A percentile compares a stretch with the other conserved stretches of the same genome.
phyloP scores from a whole-genome alignment of 2,888 invertebrate species.

The Tipula confusa region DNA sequence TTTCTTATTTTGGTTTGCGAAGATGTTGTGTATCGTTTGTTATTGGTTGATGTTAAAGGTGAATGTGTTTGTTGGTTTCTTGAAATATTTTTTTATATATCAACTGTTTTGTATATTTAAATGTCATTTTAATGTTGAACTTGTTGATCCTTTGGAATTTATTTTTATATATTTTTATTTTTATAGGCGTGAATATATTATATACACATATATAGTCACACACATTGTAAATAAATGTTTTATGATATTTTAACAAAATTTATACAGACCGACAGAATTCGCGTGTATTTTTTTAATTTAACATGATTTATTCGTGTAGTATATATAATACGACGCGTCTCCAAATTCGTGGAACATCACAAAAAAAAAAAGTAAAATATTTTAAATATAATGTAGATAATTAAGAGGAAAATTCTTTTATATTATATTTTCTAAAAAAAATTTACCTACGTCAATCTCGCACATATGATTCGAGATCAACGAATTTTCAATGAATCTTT shows the following conservation, averaged over 20 bases:
- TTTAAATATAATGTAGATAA: background rate
- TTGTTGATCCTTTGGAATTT: background rate
- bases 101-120: background rate
- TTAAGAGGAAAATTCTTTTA: conserved; percentile 9
- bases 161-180: background rate
- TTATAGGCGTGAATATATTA: background rate
- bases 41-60: background rate
- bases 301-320: background rate
- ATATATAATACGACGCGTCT: background rate
- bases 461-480: background rate
- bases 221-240: background rate
- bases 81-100: background rate
- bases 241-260: background rate
- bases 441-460: background rate
- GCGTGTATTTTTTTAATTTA: background rate
- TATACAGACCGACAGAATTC: background rate
- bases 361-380: background rate
- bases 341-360: background rate
- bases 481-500: background rate
- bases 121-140: conserved; percentile 1
- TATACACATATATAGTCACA: too few relatives aligned
- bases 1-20: background rate
- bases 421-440: background rate
- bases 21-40: background rate
- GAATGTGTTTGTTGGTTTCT: background rate